Conservation (phyloP, 2,113 vertebrate genomes). For the Anarhynchus alexandrinus region DNA sequence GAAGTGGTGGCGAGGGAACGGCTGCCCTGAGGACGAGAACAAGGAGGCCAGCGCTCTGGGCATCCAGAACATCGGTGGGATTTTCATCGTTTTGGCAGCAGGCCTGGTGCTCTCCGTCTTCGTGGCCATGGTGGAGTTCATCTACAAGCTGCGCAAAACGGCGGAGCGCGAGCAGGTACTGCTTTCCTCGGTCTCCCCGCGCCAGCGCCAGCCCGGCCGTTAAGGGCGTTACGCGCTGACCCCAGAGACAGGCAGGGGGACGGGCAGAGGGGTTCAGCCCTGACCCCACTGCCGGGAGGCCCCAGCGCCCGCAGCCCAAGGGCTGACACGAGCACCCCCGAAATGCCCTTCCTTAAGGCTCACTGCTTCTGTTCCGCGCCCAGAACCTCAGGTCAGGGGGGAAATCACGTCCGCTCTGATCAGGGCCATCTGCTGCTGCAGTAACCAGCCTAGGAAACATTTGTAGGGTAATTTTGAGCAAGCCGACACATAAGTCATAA, state of each 20-base stretch:
- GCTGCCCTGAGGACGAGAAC: conserved; percentile 90
- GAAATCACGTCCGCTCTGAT: neutral
- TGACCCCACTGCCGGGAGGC: neutral
- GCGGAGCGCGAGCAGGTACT: conserved; percentile 92
- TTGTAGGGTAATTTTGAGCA: neutral
- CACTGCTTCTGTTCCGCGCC: neutral
- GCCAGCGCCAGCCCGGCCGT: rapidly evolving
- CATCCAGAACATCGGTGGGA: conserved; percentile 95
- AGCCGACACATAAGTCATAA: neutral
- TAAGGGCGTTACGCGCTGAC: neutral
- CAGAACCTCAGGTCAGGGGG: rapidly evolving
- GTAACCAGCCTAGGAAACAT: neutral
- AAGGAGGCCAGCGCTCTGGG: conserved; percentile 93
- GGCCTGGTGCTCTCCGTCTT: conserved; percentile 93
- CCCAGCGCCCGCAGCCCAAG: neutral
- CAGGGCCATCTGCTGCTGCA: neutral
- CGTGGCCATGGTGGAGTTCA: conserved; percentile 94
- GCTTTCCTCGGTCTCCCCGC: neutral
- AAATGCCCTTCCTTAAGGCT: neutral
- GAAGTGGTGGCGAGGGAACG: conserved; percentile 95
- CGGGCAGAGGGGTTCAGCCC: neutral
- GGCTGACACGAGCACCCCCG: neutral
- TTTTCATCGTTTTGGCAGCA: conserved; percentile 95
- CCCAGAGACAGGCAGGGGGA: neutral
- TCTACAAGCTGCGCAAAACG: conserved; percentile 95